These are phyloP conservation scores for Melinaea menophilus DNA, from an alignment of 2,888 invertebrate species.

Conservation along the genomic window DNA sequence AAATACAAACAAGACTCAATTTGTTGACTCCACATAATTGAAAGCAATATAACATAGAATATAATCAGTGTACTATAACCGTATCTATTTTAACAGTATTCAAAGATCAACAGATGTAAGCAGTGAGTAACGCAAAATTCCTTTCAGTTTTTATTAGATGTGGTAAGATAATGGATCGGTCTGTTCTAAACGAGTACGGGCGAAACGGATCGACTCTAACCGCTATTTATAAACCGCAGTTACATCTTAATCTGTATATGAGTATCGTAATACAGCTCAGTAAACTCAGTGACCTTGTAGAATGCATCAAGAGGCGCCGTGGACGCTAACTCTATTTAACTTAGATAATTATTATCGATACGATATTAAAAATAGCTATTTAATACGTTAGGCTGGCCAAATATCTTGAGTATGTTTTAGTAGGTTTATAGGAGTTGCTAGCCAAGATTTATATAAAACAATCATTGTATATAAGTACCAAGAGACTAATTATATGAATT, in stretches of 20 bases:
- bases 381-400: constrained; percentile 14
- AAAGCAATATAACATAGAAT: neutral
- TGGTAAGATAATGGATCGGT: constrained; percentile 68
- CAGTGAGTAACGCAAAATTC: constrained; percentile 52
- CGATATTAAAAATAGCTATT: constrained; percentile 15
- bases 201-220: constrained; percentile 59
- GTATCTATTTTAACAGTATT: constrained; percentile 14
- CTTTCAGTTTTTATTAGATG: constrained; percentile 71
- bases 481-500: constrained; percentile 24
- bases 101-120: constrained; percentile 33
- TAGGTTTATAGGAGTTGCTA: constrained; percentile 24
- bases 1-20: constrained; percentile 10
- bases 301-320: constrained; percentile 19
- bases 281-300: constrained; percentile 48
- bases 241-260: constrained; percentile 60
- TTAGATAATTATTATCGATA: neutral
- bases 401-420: constrained; percentile 16
- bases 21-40: constrained; percentile 8
- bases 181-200: constrained; percentile 62
- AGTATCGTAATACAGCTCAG: constrained; percentile 62
- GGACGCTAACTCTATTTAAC: constrained; percentile 4
- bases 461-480: constrained; percentile 18
- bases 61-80: neutral
- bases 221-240: constrained; percentile 68
- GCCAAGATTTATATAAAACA: constrained; percentile 28